Evolutionary conservation across 2,797 vertebrate genomes (phyloP), one percentile per base, ranked within the genome.

Genomic region (Alcedo quadribrachys): DNA sequence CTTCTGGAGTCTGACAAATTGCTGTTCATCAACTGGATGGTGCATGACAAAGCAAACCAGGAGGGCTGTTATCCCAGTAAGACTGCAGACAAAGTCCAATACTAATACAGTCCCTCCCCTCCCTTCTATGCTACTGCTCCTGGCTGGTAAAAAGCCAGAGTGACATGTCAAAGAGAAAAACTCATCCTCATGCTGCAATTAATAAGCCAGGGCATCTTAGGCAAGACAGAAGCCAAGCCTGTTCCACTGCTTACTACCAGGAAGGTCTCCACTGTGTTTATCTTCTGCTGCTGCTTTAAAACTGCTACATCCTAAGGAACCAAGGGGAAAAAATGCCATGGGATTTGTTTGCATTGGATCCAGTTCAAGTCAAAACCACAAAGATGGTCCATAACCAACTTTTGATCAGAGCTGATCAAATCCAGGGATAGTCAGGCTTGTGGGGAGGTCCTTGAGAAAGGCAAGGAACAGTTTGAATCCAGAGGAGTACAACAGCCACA

Each of bases 321-420:
- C 27, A 66, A 24, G 21, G 51, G 74, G 48, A 50, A 90, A 91
- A 93, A 94, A 70, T 32, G n/a, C 19, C 68, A 71, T 28, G 78
- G 54, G 68, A 81, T 71, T 90, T 11, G 3, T 94, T 89, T 89
- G 54, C 58, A 82, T 89, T 90, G 88, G 86, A 74, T 77, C 30
- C 37, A 43, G 50, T 54, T 69, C 65, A 87, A 87, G 37, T 62
- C 8, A 78, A 92, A 85, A 62, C 84, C 89, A 81, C 22, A 1
- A 65, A 75, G 73, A 90, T n/a, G 50, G 66, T 90, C 66, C 84
- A 67, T 46, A 91, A 94, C 48, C 61, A 89, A 48, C 30, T 90
- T 89, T 61, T 78, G 84, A 94, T 90, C 57, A 85, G 81, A 82
- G 65, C 9, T 93, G 89, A 93, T 89, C 76, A 89, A 94, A 90